phyloP scores from a whole-genome alignment of 2,113 vertebrate genomes.

The Mungos mungo region DNA sequence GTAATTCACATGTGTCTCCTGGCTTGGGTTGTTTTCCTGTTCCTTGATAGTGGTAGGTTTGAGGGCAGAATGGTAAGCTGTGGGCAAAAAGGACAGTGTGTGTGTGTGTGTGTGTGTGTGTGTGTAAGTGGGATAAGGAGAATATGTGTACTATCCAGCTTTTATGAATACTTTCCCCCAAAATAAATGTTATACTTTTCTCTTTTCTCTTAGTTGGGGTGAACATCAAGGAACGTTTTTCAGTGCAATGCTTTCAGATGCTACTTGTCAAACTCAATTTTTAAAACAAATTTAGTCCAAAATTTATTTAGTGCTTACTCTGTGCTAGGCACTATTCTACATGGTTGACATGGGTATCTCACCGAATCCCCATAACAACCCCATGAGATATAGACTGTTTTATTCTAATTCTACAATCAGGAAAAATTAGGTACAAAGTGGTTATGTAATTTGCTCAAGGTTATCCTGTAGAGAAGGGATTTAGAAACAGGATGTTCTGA shows the following conservation, averaged over 20 bases:
- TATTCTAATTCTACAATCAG: neutral
- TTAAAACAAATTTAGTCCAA: conserved; percentile 23
- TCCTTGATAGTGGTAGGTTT: neutral
- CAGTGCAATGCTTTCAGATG: neutral
- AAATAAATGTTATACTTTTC: neutral
- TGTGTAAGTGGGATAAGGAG: neutral
- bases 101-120: neutral
- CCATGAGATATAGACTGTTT: neutral
- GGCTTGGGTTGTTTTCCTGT: neutral
- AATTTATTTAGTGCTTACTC: neutral
- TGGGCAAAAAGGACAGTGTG: neutral
- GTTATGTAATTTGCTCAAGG: neutral
- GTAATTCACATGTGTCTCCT: neutral
- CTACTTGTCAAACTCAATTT: conserved; percentile 21
- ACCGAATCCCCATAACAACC: neutral
- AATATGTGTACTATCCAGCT: neutral
- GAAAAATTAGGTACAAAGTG: neutral
- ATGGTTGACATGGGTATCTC: neutral
- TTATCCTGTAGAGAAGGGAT: neutral
- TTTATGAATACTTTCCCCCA: neutral
- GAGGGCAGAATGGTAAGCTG: neutral
- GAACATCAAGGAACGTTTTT: neutral
- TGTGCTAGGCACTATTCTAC: neutral
- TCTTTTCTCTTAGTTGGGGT: neutral
- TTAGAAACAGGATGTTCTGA: neutral